These are phyloP conservation scores for Dendrolimus houi DNA, from an alignment of 2,888 invertebrate species.

Conservation along the genomic window DNA sequence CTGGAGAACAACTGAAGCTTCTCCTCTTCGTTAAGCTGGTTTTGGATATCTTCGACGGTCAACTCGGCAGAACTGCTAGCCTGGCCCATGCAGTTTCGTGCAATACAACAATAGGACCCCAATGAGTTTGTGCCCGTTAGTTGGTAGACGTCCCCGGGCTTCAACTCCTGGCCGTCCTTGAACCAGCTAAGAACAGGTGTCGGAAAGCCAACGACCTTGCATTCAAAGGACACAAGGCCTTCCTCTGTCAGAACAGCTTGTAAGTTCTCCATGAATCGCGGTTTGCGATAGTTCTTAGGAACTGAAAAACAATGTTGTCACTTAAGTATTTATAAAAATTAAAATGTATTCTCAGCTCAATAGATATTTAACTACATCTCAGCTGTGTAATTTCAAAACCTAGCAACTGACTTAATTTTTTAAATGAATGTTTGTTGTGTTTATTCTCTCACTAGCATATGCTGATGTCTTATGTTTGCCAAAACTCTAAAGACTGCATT, in stretches of 20 bases:
- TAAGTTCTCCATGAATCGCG: slow-evolving; percentile 92
- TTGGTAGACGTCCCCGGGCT: slow-evolving; percentile 95
- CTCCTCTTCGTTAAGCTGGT: slow-evolving; percentile 92
- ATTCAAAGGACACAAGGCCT: slow-evolving; percentile 94
- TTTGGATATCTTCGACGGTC: slow-evolving; percentile 93
- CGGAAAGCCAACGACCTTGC: slow-evolving; percentile 94
- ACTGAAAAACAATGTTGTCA: slow-evolving; percentile 68
- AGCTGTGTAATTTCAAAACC: too few species aligned
- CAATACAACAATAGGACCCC: slow-evolving; percentile 91
- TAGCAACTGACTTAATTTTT: too few species aligned
- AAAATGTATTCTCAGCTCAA: too few species aligned
- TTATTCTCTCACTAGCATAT: too few species aligned
- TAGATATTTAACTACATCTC: too few species aligned
- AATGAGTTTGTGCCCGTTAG: slow-evolving; percentile 92
- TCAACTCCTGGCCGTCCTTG: slow-evolving; percentile 93
- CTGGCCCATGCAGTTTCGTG: slow-evolving; percentile 93
- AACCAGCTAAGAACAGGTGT: slow-evolving; percentile 93
- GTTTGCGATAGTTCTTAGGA: slow-evolving; percentile 92
- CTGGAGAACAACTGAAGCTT: slow-evolving; percentile 83
- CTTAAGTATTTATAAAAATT: too few species aligned
- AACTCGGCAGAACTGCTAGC: slow-evolving; percentile 90
- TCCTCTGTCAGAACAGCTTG: slow-evolving; percentile 94
- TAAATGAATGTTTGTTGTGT: too few species aligned
- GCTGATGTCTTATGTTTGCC: too few species aligned
- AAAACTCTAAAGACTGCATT: too few species aligned